phyloP scores from a whole-genome alignment of 2,797 vertebrate genomes.

The Alfaro cultratus region DNA sequence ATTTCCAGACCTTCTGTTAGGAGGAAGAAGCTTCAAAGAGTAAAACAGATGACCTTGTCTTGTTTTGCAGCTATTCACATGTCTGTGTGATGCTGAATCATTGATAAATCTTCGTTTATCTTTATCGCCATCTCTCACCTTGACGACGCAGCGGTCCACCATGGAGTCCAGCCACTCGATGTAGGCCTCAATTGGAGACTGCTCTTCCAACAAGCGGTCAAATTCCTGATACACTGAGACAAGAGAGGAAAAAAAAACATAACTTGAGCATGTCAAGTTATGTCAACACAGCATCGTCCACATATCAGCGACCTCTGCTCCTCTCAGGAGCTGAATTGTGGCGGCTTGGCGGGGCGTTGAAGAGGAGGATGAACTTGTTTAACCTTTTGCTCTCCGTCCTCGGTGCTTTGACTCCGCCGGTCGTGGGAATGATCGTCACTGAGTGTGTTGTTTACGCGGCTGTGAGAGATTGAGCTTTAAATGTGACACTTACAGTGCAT shows the following conservation, averaged over 20 bases:
- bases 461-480: constrained; percentile 18
- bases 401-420: constrained; percentile 72
- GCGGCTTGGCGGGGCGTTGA: constrained; percentile 72
- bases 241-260: constrained; percentile 28
- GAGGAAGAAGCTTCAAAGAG: background rate
- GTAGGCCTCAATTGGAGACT: constrained; percentile 97
- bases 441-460: constrained; percentile 33
- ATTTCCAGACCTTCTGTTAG: background rate
- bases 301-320: constrained; percentile 72
- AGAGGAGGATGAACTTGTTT: constrained; percentile 75
- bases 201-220: constrained; percentile 95
- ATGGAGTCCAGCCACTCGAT: constrained; percentile 98
- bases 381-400: constrained; percentile 79
- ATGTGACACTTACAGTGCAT: constrained; percentile 87
- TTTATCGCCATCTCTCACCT: constrained; percentile 80
- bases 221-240: constrained; percentile 97
- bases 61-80: constrained; percentile 23
- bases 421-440: constrained; percentile 78
- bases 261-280: background rate
- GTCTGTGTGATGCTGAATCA: background rate
- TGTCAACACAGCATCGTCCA: constrained; percentile 24
- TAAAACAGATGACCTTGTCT: background rate
- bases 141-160: constrained; percentile 98
- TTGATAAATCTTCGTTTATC: background rate
- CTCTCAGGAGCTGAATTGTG: constrained; percentile 61